phyloP scores from a whole-genome alignment of 2,113 vertebrate genomes.

The Oophaga pumilio region DNA sequence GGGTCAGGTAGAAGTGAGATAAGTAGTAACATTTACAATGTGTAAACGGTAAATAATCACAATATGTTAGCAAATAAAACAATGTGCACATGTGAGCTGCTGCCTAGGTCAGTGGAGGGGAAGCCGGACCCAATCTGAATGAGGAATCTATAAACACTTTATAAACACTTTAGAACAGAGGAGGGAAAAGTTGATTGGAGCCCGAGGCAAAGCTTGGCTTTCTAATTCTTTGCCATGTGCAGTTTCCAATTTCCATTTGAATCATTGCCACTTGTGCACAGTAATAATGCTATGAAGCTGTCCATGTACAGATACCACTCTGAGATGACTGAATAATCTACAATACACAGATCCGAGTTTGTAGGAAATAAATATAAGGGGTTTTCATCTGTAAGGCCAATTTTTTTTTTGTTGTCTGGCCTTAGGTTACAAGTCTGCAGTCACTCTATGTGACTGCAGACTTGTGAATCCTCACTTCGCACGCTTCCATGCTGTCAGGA shows the following conservation, averaged over 20 bases:
- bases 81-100: background rate
- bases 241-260: conserved; percentile 16
- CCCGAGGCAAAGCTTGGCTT: conserved; percentile 6
- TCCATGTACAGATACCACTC: background rate
- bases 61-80: conserved; percentile 8
- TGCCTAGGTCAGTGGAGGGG: background rate
- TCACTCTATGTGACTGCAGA: too few species aligned
- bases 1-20: background rate
- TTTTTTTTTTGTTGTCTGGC: too few species aligned
- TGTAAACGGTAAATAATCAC: background rate
- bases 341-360: background rate
- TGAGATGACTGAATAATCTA: background rate
- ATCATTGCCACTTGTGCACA: background rate
- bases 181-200: conserved; percentile 9
- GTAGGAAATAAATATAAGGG: background rate
- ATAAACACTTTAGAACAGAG: conserved; percentile 26
- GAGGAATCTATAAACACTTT: conserved; percentile 28
- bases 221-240: background rate
- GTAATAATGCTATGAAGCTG: background rate
- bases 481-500: too few species aligned
- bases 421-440: too few species aligned
- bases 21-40: background rate
- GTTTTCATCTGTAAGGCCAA: background rate
- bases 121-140: background rate
- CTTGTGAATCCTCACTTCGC: too few species aligned